A percentile compares a stretch with the other conserved stretches of the same genome.
Evolutionary conservation across 2,113 vertebrate genomes (phyloP).

Genomic region (Alethe castanea): DNA sequence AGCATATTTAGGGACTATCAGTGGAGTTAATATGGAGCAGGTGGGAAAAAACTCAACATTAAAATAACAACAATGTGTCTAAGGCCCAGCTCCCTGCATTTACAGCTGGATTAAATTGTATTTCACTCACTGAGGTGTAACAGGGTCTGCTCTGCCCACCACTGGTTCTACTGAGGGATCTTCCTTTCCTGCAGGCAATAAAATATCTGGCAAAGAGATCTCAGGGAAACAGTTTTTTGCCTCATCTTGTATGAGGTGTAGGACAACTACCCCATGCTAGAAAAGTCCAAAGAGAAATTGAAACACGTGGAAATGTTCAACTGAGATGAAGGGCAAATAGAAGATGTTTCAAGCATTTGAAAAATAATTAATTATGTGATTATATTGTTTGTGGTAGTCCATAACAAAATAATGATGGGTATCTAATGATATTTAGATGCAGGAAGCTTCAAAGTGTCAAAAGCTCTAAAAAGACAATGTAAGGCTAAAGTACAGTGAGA

Average conservation of each 20-base stretch:
- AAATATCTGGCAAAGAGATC: background rate
- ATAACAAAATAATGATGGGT: background rate
- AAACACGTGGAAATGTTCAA: background rate
- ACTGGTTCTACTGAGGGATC: background rate
- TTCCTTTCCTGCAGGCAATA: background rate
- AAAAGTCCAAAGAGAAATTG: background rate
- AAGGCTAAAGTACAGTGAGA: background rate
- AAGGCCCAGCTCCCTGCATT: background rate
- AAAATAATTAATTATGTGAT: background rate
- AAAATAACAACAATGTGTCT: background rate
- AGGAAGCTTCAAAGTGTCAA: background rate
- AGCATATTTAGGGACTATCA: background rate
- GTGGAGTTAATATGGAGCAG: background rate
- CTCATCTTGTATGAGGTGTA: background rate
- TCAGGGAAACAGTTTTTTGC: background rate
- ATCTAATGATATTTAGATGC: background rate
- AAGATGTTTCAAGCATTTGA: background rate
- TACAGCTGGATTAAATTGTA: background rate
- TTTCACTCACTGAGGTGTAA: background rate
- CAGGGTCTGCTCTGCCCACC: background rate
- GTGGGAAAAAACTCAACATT: accelerated
- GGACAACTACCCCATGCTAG: background rate
- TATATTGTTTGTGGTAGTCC: background rate
- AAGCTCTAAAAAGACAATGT: background rate
- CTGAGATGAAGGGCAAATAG: background rate